phyloP scores from a whole-genome alignment of 2,888 invertebrate species.

The Lasioglossum marginatum region DNA sequence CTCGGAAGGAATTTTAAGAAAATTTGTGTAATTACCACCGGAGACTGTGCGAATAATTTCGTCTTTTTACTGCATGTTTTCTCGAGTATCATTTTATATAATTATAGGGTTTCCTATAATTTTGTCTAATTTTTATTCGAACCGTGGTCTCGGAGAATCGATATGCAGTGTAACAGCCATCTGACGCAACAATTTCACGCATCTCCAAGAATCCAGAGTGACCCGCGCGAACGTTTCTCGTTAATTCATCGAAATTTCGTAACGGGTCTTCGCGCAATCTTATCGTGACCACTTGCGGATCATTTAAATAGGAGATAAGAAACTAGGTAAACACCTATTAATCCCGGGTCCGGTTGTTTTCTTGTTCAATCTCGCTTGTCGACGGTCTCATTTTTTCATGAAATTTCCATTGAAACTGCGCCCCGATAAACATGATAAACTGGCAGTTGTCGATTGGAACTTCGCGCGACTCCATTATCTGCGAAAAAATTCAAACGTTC shows the following conservation, averaged over 20 bases:
- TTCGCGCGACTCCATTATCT: background rate
- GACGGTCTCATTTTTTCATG: background rate
- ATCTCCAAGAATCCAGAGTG: background rate
- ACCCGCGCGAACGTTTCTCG: background rate
- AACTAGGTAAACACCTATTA: background rate
- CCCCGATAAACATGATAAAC: background rate
- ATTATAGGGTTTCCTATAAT: background rate
- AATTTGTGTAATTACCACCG: background rate
- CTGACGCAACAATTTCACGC: background rate
- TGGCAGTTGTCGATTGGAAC: background rate
- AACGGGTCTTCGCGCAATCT: slow-evolving; percentile 20
- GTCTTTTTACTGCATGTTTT: background rate
- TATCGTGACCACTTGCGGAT: slow-evolving; percentile 8
- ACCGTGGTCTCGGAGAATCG: background rate
- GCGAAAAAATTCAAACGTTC: background rate
- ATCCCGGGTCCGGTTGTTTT: background rate
- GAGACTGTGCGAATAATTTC: background rate
- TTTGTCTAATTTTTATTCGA: background rate
- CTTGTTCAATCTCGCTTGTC: background rate
- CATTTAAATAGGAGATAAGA: slow-evolving; percentile 28
- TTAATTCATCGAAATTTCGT: slow-evolving; percentile 22
- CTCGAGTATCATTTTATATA: background rate
- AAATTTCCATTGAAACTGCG: background rate
- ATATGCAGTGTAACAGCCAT: background rate
- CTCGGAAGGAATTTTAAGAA: background rate